A percentile compares a stretch with the other conserved stretches of the same genome.
Conservation (phyloP, 2,113 vertebrate species). For the Phalacrocorax carbo region DNA sequence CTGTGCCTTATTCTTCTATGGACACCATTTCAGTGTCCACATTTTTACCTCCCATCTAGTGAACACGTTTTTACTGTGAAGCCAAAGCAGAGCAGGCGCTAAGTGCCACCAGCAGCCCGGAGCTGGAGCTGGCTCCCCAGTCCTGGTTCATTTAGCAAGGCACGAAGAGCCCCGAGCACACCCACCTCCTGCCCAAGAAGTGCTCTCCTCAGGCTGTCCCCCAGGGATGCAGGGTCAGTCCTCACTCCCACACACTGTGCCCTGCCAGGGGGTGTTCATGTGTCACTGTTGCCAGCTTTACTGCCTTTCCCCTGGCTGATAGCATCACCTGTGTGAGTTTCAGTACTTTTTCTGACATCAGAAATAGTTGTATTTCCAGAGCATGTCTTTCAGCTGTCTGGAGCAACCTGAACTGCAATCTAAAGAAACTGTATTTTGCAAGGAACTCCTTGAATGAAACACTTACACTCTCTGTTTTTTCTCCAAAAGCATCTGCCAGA, state of each 20-base stretch:
- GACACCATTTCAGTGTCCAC: not conserved
- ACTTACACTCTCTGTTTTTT: not conserved
- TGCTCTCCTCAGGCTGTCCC: not conserved
- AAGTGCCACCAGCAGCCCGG: not conserved
- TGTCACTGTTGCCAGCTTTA: not conserved
- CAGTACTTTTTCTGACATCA: not conserved
- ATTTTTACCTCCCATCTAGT: not conserved
- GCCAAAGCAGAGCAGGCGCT: not conserved
- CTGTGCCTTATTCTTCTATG: not conserved
- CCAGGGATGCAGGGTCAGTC: rapidly evolving
- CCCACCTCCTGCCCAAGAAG: not conserved
- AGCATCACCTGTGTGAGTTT: not conserved
- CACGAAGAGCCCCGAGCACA: not conserved
- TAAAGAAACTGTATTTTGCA: not conserved
- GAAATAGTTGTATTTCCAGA: not conserved
- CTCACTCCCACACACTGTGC: not conserved
- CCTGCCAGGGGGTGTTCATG: not conserved
- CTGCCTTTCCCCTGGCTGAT: not conserved
- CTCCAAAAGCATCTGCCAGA: not conserved
- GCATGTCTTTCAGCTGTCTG: not conserved
- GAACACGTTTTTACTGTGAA: rapidly evolving
- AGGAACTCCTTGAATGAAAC: not conserved
- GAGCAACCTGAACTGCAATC: not conserved
- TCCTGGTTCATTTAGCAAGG: not conserved
- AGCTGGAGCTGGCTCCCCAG: not conserved